These are phyloP conservation scores for Caenorhabditis inopinata DNA, from an alignment of 1,140 invertebrate genomes.

Conservation along the genomic window DNA sequence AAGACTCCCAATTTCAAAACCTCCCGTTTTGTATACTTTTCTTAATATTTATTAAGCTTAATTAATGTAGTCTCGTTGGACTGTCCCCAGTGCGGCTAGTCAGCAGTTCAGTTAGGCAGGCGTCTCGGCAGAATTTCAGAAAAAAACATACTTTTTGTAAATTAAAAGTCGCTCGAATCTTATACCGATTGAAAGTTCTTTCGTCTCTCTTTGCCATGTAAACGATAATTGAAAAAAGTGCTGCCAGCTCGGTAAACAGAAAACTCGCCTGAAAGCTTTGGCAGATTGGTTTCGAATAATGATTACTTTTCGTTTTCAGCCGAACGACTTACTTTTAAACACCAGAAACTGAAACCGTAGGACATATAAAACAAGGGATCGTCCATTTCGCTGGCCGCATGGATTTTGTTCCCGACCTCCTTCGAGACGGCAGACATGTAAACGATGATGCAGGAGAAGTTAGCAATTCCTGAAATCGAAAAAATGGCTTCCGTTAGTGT, in stretches of 20 bases:
- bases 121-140: too few species aligned
- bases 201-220: slow-evolving; percentile 54
- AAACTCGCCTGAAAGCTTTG: slow-evolving; percentile 38
- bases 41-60: too few species aligned
- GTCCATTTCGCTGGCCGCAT: slow-evolving; percentile 62
- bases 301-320: too few species aligned
- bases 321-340: slow-evolving; percentile 60
- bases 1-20: too few species aligned
- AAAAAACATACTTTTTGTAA: slow-evolving; percentile 12
- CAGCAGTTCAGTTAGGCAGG: too few species aligned
- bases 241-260: slow-evolving; percentile 41
- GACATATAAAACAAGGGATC: slow-evolving; percentile 64
- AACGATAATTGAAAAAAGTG: slow-evolving; percentile 50
- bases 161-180: slow-evolving; percentile 38
- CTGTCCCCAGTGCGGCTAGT: too few species aligned
- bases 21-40: too few species aligned
- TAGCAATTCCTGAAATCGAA: slow-evolving; percentile 54
- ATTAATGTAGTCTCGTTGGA: too few species aligned
- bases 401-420: slow-evolving; percentile 65
- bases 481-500: neutral
- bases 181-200: slow-evolving; percentile 52
- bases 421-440: slow-evolving; percentile 65
- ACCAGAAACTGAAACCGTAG: slow-evolving; percentile 63
- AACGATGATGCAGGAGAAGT: slow-evolving; percentile 63
- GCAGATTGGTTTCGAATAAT: too few species aligned